Percentiles rank a stretch among this genome's conserved stretches.
Evolutionary conservation across 1,140 invertebrate species (phyloP).

Genomic region (Drosophila bocki): DNA sequence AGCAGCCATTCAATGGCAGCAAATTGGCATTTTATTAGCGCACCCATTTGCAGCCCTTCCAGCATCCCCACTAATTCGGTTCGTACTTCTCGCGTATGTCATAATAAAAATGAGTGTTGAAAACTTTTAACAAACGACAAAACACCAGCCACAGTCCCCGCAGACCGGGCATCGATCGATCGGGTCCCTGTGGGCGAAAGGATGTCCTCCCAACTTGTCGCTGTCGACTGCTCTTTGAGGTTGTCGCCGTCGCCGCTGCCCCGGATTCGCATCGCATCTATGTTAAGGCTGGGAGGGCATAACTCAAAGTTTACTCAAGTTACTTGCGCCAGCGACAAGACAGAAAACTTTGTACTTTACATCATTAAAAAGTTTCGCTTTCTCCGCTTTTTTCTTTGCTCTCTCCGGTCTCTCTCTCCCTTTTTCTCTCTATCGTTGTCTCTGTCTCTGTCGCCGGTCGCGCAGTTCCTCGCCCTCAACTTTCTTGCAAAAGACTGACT

Average conservation of each 20-base stretch:
- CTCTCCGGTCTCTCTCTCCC: conserved; percentile 3
- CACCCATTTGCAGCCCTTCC: conserved; percentile 20
- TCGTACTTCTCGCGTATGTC: conserved; percentile 66
- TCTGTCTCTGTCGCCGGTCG: conserved; percentile 14
- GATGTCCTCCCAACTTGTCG: conserved; percentile 52
- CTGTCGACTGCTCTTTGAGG: conserved; percentile 63
- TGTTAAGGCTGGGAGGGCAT: conserved; percentile 61
- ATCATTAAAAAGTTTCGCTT: conserved; percentile 84
- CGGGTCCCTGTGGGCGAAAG: conserved; percentile 53
- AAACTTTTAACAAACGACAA: conserved; percentile 82
- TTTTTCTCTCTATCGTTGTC: not conserved
- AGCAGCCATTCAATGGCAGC: conserved; percentile 78
- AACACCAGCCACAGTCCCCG: conserved; percentile 61
- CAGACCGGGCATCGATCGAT: conserved; percentile 63
- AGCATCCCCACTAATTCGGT: conserved; percentile 58
- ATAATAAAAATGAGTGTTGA: conserved; percentile 81
- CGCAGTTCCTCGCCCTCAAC: conserved; percentile 41
- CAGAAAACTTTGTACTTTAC: conserved; percentile 84
- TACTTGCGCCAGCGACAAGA: conserved; percentile 81
- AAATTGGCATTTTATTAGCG: conserved; percentile 83
- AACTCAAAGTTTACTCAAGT: conserved; percentile 84
- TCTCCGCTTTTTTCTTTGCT: conserved; percentile 58
- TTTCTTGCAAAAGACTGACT: conserved; percentile 70
- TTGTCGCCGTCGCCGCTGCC: conserved; percentile 48
- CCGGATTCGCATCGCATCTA: conserved; percentile 50